phyloP scores from a whole-genome alignment of 2,888 invertebrate genomes.

The Agrochola macilenta region DNA sequence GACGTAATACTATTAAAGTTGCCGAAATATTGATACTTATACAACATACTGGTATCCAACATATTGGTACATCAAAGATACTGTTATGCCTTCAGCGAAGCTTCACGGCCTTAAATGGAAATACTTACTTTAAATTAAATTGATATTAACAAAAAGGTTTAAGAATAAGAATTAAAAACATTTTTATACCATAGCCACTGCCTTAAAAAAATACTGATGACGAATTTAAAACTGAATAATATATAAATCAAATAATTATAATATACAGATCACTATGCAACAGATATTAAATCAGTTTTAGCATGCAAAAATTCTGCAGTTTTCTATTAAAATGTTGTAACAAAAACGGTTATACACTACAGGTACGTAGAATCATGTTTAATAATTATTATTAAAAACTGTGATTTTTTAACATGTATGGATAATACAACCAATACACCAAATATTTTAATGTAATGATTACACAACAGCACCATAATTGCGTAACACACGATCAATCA shows the following conservation, averaged over 20 bases:
- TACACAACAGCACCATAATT: too few relatives aligned
- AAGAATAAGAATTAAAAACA: constrained; percentile 1
- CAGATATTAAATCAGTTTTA: neutral
- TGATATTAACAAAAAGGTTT: neutral
- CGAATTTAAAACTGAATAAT: constrained; percentile 34
- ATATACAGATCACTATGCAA: neutral
- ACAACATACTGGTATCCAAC: constrained; percentile 1
- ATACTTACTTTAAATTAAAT: neutral
- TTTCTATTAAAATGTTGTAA: neutral
- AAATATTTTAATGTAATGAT: constrained; percentile 16
- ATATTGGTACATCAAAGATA: neutral
- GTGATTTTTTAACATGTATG: constrained; percentile 1
- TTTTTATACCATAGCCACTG: constrained; percentile 2
- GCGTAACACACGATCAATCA: too few relatives aligned
- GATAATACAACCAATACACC: neutral
- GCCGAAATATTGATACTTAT: neutral
- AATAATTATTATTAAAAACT: neutral
- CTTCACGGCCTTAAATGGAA: constrained; percentile 3
- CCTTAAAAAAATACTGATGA: constrained; percentile 13
- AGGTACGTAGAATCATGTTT: neutral
- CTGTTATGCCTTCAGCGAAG: neutral
- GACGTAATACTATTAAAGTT: too few relatives aligned
- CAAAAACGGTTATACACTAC: neutral
- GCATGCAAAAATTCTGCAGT: neutral
- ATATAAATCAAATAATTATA: neutral